Conservation (phyloP, 2,797 vertebrate genomes). For the Myotis vivesi region DNA sequence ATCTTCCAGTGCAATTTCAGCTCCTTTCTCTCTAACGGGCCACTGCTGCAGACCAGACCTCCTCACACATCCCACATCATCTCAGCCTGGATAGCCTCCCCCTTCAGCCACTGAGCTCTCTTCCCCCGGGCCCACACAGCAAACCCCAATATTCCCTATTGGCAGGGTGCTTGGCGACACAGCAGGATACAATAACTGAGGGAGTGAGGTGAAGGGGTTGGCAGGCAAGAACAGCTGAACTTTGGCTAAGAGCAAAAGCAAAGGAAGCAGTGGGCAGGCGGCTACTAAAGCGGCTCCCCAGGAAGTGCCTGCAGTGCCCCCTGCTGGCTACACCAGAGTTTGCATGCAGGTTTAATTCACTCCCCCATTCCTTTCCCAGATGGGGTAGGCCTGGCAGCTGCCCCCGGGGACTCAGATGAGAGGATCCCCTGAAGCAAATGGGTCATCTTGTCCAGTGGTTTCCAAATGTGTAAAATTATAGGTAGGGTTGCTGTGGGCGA, state of each 20-base stretch:
- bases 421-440: neutral
- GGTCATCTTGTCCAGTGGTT: neutral
- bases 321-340: slow-evolving; percentile 24
- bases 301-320: neutral
- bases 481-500: neutral
- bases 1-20: neutral
- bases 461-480: neutral
- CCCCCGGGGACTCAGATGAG: neutral
- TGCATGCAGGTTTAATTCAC: neutral
- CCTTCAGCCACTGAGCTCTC: neutral
- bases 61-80: neutral
- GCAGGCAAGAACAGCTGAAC: neutral
- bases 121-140: neutral
- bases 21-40: neutral
- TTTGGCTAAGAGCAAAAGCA: slow-evolving; percentile 44
- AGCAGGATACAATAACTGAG: neutral
- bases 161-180: neutral
- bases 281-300: neutral
- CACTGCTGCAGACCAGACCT: neutral
- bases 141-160: neutral
- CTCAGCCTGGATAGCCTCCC: neutral
- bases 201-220: neutral
- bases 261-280: neutral
- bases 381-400: neutral
- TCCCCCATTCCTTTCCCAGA: neutral